A percentile compares a stretch with the other conserved stretches of the same genome.
phyloP scores from a whole-genome alignment of 2,113 vertebrate genomes.

The Poicephalus gulielmi region DNA sequence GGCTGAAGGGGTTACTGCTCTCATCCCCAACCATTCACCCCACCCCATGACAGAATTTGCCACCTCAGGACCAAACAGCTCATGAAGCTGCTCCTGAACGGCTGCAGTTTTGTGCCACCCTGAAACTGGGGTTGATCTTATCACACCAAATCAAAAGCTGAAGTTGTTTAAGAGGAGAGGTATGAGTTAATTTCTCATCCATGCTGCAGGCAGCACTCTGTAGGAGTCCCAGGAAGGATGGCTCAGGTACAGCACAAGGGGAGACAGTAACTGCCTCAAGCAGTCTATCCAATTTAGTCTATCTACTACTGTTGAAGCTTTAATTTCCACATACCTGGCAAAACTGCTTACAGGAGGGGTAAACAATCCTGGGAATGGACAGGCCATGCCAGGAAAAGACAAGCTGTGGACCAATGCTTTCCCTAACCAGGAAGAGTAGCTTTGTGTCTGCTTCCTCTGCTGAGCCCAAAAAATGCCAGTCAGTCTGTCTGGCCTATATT shows the following conservation, averaged over 20 bases:
- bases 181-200: background rate
- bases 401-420: background rate
- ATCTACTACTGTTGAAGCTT: background rate
- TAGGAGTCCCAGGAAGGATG: background rate
- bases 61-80: background rate
- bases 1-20: background rate
- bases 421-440: background rate
- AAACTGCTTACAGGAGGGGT: background rate
- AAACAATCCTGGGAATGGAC: background rate
- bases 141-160: background rate
- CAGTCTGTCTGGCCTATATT: background rate
- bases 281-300: background rate
- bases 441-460: background rate
- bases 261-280: background rate
- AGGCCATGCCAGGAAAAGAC: background rate
- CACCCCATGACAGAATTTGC: background rate
- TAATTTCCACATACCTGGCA: background rate
- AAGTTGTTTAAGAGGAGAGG: background rate
- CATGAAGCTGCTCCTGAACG: background rate
- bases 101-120: background rate
- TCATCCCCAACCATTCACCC: background rate
- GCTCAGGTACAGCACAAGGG: background rate
- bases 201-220: background rate
- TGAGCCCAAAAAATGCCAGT: background rate
- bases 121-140: background rate